Base-by-base conservation (phyloP, 53 echinoderm and acorn worm genomes). In the Arbacia lixula region DNA sequence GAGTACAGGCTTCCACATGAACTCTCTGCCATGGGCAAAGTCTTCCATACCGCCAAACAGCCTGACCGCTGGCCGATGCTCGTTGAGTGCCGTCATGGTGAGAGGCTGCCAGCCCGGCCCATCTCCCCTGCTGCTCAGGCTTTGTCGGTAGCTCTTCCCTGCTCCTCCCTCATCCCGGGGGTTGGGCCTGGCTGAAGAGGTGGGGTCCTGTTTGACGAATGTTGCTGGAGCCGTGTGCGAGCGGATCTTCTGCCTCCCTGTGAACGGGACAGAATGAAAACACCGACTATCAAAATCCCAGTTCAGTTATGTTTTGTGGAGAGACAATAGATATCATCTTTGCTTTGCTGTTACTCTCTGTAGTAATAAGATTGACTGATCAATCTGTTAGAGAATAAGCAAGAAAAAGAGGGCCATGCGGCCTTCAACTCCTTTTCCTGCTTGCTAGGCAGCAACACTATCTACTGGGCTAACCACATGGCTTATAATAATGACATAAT, bases 1-100 rank as follows among this genome's bases (percentile, higher is more conserved):
- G 29, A 98, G 64, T 27, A 98, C 84, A 11, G 98, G 98, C 37
- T 92, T 94, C 98, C 98, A 98, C 82, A 94, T 87, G 66, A 89
- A 86, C 27, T 87, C 88, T 46, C 79, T 85, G 2, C 98, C 98
- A 84, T 90, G 92, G 20, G 87, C 65, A 68, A 94, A 98, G 52
- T 90, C 89, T 46, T 87, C 86, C 0, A 83, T 92, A 10, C 58
- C 82, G 17, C 88, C 91, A 34, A 86, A 53, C 16, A 93, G 42
- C 26, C 76, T 85, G 14, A 94, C 60, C 32, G 88, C 90, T 21
- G 98, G 98, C 64, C 88, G 88, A 62, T 94, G 87, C 34, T 97
- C 98, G 31, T 90, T 88, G n/a, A 98, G 65, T 2, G 98, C 98
- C 14, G 69, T 67, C 84, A 98, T 72, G 30, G 89, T 98, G 16